phyloP scores from a whole-genome alignment of 2,888 invertebrate genomes.

The Pachydiplax longipennis region DNA sequence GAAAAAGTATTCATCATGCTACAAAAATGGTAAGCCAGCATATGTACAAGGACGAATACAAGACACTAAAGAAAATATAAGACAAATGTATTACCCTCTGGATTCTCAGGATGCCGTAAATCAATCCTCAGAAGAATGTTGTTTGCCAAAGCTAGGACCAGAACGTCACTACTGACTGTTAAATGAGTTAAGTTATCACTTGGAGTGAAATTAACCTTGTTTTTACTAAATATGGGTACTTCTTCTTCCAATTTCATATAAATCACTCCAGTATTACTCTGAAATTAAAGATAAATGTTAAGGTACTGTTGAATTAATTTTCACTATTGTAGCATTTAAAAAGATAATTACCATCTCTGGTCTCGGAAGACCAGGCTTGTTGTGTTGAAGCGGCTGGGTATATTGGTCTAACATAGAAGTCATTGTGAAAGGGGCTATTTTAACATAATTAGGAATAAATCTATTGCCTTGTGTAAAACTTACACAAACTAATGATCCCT shows the following conservation, averaged over 20 bases:
- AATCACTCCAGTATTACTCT: conserved; percentile 65
- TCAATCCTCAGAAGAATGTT: conserved; percentile 82
- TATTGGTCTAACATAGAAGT: conserved; percentile 5
- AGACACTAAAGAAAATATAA: not conserved
- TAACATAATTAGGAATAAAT: too few relatives aligned
- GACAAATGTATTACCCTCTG: conserved; percentile 71
- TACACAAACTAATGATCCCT: too few relatives aligned
- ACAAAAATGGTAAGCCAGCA: not conserved
- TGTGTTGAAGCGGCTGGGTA: not conserved
- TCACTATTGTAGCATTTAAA: not conserved
- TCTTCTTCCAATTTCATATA: conserved; percentile 74
- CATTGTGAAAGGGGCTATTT: not conserved
- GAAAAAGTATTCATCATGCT: not conserved
- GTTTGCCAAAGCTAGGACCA: conserved; percentile 85
- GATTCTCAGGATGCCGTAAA: conserved; percentile 77
- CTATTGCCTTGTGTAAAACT: too few relatives aligned
- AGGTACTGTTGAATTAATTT: not conserved
- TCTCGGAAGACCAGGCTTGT: not conserved
- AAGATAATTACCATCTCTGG: not conserved
- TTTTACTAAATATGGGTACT: conserved; percentile 85
- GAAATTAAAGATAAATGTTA: not conserved
- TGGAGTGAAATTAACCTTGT: conserved; percentile 81
- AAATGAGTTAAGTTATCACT: conserved; percentile 81
- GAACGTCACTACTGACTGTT: conserved; percentile 80
- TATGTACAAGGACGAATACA: not conserved